Evolutionary conservation across 1,140 invertebrate genomes (phyloP), one percentile per base, ranked within the genome.

Genomic region (Muscidifurax raptorellus): DNA sequence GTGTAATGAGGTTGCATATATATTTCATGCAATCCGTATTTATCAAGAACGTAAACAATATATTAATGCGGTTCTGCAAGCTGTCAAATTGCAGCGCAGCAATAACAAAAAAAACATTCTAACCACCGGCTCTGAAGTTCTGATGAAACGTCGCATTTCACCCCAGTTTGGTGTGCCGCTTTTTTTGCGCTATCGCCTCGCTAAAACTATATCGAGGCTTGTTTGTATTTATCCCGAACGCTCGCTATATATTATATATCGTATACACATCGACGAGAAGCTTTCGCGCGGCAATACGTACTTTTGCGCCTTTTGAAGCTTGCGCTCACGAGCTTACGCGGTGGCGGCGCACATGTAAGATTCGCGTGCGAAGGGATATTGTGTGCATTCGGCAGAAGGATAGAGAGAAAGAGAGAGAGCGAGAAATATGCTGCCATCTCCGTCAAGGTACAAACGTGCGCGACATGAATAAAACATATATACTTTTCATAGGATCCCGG

Each of bases 391-490:
- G 22, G 67, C 22, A 71, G 27, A 32, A 32, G 9, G 30, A 30
- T 32, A 47, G 44, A 7, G 44, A 13, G 44, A 47, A 13, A 59
- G 18, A n/a, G 18, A 1, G 47, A 59, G 52, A n/a, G 52, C 5
- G 6, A n/a, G 22, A 22, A n/a, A 18, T 5, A 59, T 7, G 47
- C 1, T 52, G 15, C 47, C 18, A 52, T 2, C 2, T 1, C 32
- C 30, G 71, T 36, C 27, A 15, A 40, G 32, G 32, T 30, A 22
- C 12, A n/a, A 32, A 74, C 27, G 66, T n/a, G 27, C 15, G 32
- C 71, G 32, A 3, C 22, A 32, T 74, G 71, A 74, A 74, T 74
- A 74, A 74, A 74, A 74, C 71, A 74, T 74, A 40, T 32, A 74
- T 40, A 74, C 71, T 74, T 74, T 74, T 74, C 32, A 40, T 40